Evolutionary conservation across 2,113 vertebrate genomes (phyloP), one percentile per base, ranked within the genome.

Genomic region (Dromaius novaehollandiae): DNA sequence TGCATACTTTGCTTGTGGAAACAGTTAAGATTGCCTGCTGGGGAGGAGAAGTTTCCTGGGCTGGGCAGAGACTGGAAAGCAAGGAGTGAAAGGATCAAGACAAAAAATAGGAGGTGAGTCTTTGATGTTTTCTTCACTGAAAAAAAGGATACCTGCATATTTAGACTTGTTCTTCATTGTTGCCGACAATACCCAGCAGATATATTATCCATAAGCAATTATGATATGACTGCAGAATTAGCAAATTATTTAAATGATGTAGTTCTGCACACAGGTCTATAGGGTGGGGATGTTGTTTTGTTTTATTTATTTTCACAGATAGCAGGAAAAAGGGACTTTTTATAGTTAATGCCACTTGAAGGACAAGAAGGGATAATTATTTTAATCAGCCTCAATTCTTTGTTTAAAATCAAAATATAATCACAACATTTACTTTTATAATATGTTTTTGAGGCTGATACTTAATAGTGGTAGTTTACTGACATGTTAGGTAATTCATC

Each of bases 401-500:
- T 66, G 32, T 79, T 78, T 78, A 24, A 79, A 86, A 81, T 66
- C 68, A 79, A 64, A 81, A 56, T 55, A 22, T 50, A 73, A 80
- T 30, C 28, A 83, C 11, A 84, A 84, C 13, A 66, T 87, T 18
- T 93, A 69, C 10, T 6, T 19, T 17, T 46, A 68, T 51, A 76
- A 28, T 69, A 9, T 77, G 60, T 60, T 92, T 95, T 93, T 76
- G 64, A 91, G 69, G 55, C 79, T 92, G 68, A 71, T 94, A 40
- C 61, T 28, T 71, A 87, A 79, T 73, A 60, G 53, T 82, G n/a
- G 40, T 89, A 94, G 56, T 89, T 65, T 88, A 85, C 44, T 90
- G 74, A 60, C 73, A 83, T 21, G 56, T 90, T 77, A 82, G n/a
- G 42, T 75, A 88, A 89, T 90, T 61, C 36, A 82, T 89, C 83